A percentile compares a stretch with the other conserved stretches of the same genome.
Evolutionary conservation across 2,113 vertebrate species (phyloP).

Genomic region (Rhodinocichla rosea): DNA sequence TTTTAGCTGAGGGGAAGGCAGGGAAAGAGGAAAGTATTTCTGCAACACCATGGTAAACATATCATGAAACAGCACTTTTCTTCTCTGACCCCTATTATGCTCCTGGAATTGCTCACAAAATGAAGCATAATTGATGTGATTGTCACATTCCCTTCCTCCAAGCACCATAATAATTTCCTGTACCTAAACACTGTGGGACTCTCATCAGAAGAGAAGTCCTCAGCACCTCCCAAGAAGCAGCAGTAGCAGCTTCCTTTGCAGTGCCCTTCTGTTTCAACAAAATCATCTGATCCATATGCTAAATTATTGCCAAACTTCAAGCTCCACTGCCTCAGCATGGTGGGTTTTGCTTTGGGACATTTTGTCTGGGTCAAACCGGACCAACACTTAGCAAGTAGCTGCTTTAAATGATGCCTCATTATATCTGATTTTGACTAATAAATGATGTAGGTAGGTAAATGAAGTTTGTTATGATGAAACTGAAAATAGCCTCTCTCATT

Average conservation of each 20-base stretch:
- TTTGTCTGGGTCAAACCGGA: neutral
- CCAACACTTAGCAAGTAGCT: neutral
- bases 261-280: neutral
- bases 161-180: neutral
- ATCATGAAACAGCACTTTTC: neutral
- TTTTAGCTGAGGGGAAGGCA: neutral
- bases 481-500: neutral
- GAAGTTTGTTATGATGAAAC: neutral
- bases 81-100: neutral
- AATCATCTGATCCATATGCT: slow-evolving; percentile 2
- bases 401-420: neutral
- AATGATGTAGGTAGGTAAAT: neutral
- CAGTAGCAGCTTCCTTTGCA: slow-evolving; percentile 4
- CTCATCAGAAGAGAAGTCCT: neutral
- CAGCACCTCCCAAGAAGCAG: neutral
- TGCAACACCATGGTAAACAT: neutral
- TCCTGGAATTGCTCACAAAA: slow-evolving; percentile 4
- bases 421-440: neutral
- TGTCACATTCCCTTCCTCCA: neutral
- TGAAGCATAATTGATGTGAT: neutral
- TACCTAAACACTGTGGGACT: neutral
- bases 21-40: neutral
- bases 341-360: neutral
- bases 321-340: neutral
- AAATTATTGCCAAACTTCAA: neutral